phyloP scores from a whole-genome alignment of 2,113 vertebrate species.

The Lampris megalopsis region DNA sequence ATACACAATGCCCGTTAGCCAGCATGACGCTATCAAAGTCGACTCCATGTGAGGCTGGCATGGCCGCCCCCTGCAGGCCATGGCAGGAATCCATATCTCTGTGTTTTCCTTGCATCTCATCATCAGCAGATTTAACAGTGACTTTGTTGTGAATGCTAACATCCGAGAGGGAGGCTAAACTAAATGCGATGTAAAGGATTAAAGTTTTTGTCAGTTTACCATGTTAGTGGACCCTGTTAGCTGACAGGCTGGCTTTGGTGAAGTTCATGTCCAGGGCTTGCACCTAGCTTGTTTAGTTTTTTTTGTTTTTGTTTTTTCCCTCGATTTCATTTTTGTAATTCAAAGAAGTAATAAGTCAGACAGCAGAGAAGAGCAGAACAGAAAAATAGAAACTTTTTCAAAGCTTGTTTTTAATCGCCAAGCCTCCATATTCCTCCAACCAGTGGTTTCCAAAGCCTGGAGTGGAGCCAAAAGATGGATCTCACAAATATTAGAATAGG shows the following conservation, averaged over 20 bases:
- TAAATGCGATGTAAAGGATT: too few relatives aligned
- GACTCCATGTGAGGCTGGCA: constrained; percentile 54
- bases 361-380: not conserved
- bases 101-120: constrained; percentile 39
- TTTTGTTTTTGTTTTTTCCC: too few relatives aligned
- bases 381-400: not conserved
- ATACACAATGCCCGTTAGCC: constrained; percentile 1
- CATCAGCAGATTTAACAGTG: constrained; percentile 37
- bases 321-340: too few relatives aligned
- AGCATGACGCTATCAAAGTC: constrained; percentile 19
- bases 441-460: too few relatives aligned
- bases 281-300: too few relatives aligned
- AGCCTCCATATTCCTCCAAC: constrained; percentile 1
- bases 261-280: too few relatives aligned
- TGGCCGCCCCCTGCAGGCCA: constrained; percentile 36
- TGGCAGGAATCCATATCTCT: constrained; percentile 58
- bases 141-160: constrained; percentile 22
- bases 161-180: not conserved
- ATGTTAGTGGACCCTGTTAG: too few relatives aligned
- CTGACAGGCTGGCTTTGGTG: too few relatives aligned
- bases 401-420: constrained; percentile 18
- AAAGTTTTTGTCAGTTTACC: too few relatives aligned
- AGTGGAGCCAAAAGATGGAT: too few relatives aligned
- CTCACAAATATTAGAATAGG: too few relatives aligned
- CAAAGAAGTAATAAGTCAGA: too few relatives aligned